Conservation (phyloP, 2,113 vertebrate genomes). For the Dermatemys mawii region DNA sequence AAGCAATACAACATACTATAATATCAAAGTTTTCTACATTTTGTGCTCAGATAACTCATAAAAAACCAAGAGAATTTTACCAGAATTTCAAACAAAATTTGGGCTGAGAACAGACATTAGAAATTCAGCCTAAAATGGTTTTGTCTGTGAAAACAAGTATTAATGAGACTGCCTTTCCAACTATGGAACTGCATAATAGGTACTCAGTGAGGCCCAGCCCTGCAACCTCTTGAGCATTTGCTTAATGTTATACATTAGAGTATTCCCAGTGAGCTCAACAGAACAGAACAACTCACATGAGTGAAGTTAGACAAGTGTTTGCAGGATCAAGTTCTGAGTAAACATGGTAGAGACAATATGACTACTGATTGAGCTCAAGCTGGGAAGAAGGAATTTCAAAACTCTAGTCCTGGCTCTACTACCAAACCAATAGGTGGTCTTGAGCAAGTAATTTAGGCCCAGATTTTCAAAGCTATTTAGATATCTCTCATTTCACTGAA, state of each 20-base stretch:
- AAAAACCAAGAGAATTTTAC: not conserved
- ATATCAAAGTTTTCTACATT: not conserved
- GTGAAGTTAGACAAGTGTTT: not conserved
- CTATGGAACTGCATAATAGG: not conserved
- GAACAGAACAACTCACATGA: not conserved
- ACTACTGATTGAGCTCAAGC: not conserved
- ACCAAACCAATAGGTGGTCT: not conserved
- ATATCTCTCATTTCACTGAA: not conserved
- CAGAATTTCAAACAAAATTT: not conserved
- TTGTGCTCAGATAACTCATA: not conserved
- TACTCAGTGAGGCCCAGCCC: not conserved
- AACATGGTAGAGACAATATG: not conserved
- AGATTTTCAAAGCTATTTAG: not conserved
- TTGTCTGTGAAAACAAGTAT: not conserved
- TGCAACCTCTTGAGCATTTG: not conserved
- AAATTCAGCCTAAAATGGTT: not conserved
- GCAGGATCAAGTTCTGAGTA: not conserved
- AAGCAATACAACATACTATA: not conserved
- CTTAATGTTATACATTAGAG: not conserved
- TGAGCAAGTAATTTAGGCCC: not conserved
- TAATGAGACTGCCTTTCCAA: not conserved
- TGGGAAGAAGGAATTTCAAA: not conserved
- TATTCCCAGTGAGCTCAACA: not conserved
- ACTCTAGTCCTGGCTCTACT: accelerated
- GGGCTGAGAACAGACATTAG: not conserved